Percentiles rank a stretch among this genome's conserved stretches.
phyloP scores from a whole-genome alignment of 1,140 invertebrate species.

The Diachasmimorpha longicaudata region DNA sequence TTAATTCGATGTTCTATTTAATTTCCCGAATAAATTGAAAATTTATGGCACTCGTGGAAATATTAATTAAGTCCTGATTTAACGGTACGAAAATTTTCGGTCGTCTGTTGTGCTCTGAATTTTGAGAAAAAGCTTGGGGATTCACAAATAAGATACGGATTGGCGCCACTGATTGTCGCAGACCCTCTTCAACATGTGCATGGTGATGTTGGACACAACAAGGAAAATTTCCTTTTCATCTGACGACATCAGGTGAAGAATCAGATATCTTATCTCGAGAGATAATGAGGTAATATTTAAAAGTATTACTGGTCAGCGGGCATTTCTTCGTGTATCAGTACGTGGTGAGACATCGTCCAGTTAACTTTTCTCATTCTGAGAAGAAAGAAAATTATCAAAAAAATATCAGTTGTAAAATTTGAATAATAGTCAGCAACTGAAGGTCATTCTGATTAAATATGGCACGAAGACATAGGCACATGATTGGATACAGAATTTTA shows the following conservation, averaged over 20 bases:
- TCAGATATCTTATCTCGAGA: conserved; percentile 24
- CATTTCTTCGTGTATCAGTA: conserved; percentile 23
- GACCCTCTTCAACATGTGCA: background rate
- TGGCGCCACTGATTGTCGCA: background rate
- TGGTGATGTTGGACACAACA: background rate
- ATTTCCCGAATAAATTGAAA: no score
- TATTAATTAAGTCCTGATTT: no score
- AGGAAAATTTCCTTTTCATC: background rate
- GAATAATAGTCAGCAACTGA: background rate
- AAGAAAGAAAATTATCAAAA: background rate
- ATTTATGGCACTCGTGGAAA: no score
- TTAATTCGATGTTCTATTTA: no score
- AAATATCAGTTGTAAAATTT: background rate
- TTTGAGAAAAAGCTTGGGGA: background rate
- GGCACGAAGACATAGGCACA: conserved; percentile 43
- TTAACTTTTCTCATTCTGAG: background rate
- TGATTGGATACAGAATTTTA: conserved; percentile 47
- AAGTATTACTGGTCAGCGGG: conserved; percentile 17
- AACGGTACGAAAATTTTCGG: no score
- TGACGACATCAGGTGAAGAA: background rate
- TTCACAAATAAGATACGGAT: background rate
- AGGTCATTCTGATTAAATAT: conserved; percentile 30
- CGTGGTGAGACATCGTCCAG: background rate
- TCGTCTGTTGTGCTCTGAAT: background rate
- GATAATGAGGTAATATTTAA: conserved; percentile 31